Base-by-base conservation (phyloP, 2,888 invertebrate genomes). In the Lasioglossum malachurum region DNA sequence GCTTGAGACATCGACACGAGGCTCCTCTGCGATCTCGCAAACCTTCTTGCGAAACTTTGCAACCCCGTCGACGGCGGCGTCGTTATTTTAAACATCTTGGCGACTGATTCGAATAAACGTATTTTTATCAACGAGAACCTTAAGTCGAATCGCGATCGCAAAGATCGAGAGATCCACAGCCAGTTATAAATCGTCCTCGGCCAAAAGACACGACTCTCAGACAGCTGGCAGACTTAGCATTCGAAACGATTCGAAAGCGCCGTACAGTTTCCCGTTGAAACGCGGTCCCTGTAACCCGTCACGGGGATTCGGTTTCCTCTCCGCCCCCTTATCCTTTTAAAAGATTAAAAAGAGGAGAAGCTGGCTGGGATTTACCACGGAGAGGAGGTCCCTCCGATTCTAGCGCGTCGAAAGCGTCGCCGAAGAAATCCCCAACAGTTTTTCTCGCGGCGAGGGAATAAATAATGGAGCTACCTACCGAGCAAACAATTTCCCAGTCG, bases 281-380 rank as follows among this genome's bases (percentile, higher is more conserved):
- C 79, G 72, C 75, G 44, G 78, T 31, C 57, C 73, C 44, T 85
- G 84, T 86, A 86, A 77, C 77, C 35, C 86, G 86, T 78, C 86
- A 35, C 75, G 57, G 7, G 53, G 60, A 86, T 82, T 86, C 87
- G 78, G 41, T 67, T 69, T 49, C 74, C 71, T 72, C 71, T 69
- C 75, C 78, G 78, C 73, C 75, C 76, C 74, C 87, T 91, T 84
- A 90, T 91, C 91, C 91, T 91, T 91, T 91, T 91, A 91, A 91
- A 89, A 90, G 92, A 91, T 91, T 91, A 91, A 89, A 90, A 85
- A 81, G 80, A 80, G 90, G 75, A 78, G 80, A 73, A 69, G 67
- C 67, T 77, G 64, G 77, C 80, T 49, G 82, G 89, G 90, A 91
- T 91, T 91, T 91, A 87, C 84, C 82, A 74, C 46, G 44, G 74